Evolutionary conservation across 1,140 invertebrate species (phyloP).

Genomic region (Reticulitermes speratus): DNA sequence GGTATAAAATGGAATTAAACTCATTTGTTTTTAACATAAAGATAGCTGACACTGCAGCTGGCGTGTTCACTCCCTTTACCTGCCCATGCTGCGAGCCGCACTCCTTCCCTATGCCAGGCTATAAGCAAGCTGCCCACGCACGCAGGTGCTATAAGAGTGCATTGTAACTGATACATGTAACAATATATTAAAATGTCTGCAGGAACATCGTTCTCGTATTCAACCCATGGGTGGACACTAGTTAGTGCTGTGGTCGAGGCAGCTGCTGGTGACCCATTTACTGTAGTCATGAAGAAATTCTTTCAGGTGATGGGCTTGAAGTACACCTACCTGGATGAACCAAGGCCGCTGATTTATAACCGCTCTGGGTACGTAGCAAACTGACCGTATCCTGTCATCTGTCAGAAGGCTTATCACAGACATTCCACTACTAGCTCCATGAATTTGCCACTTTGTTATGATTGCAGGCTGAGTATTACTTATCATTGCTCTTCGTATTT

Average conservation of each 20-base stretch:
- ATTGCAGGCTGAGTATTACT: too few relatives aligned
- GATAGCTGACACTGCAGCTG: too few relatives aligned
- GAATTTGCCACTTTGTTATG: too few relatives aligned
- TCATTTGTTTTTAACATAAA: too few relatives aligned
- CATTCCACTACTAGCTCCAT: too few relatives aligned
- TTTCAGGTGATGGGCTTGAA: conserved; percentile 55
- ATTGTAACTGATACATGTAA: neutral
- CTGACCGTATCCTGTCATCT: neutral
- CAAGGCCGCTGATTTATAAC: conserved; percentile 56
- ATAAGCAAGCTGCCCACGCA: neutral
- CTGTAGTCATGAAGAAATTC: conserved; percentile 47
- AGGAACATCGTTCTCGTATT: conserved; percentile 57
- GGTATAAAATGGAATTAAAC: too few relatives aligned
- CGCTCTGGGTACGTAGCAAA: conserved; percentile 49
- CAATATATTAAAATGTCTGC: conserved; percentile 29
- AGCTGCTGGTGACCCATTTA: conserved; percentile 50
- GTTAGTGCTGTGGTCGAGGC: conserved; percentile 60
- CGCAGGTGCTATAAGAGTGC: neutral
- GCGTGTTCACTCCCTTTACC: too few relatives aligned
- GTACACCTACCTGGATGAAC: conserved; percentile 57
- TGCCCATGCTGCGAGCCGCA: too few relatives aligned
- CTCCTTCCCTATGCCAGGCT: too few relatives aligned
- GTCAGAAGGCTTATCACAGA: neutral
- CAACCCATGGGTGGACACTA: conserved; percentile 61
- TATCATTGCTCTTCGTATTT: too few relatives aligned